Percentiles rank a stretch among this genome's conserved stretches.
phyloP scores from a whole-genome alignment of 1,140 invertebrate species.

The Cepaea nemoralis region DNA sequence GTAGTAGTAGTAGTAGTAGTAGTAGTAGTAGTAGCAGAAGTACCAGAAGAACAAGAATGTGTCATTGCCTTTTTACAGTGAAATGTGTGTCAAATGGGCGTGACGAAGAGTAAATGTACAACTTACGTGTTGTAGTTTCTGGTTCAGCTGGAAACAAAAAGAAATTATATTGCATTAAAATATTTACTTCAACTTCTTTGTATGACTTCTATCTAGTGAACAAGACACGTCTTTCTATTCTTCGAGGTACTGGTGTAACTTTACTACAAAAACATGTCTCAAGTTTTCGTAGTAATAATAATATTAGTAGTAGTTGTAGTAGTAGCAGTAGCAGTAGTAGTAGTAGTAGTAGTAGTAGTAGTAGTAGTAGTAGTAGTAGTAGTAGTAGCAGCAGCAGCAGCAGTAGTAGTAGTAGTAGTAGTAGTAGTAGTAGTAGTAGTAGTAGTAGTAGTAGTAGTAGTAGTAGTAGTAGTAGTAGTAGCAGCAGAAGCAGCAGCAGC shows the following conservation, averaged over 20 bases:
- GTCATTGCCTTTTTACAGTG: background rate
- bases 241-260: too few species aligned
- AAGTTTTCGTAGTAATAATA: constrained; percentile 9
- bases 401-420: background rate
- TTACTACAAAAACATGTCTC: background rate
- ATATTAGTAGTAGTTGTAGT: constrained; percentile 9
- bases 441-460: background rate
- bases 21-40: constrained; percentile 26
- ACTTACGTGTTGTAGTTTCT: background rate
- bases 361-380: constrained; percentile 23
- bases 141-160: too few species aligned
- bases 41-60: background rate
- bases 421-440: background rate
- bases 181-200: too few species aligned
- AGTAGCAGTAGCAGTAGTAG: constrained; percentile 8
- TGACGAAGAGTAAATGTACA: background rate
- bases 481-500: too few species aligned
- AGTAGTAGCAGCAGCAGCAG: constrained; percentile 7
- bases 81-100: too few species aligned
- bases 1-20: constrained; percentile 32
- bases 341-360: constrained; percentile 21
- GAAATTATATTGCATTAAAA: too few species aligned
- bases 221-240: too few species aligned
- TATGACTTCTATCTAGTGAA: too few species aligned
- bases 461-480: background rate